Evolutionary conservation across 1,140 invertebrate species (phyloP), one percentile per base, ranked within the genome.

Genomic region (Drosophila watanabei): DNA sequence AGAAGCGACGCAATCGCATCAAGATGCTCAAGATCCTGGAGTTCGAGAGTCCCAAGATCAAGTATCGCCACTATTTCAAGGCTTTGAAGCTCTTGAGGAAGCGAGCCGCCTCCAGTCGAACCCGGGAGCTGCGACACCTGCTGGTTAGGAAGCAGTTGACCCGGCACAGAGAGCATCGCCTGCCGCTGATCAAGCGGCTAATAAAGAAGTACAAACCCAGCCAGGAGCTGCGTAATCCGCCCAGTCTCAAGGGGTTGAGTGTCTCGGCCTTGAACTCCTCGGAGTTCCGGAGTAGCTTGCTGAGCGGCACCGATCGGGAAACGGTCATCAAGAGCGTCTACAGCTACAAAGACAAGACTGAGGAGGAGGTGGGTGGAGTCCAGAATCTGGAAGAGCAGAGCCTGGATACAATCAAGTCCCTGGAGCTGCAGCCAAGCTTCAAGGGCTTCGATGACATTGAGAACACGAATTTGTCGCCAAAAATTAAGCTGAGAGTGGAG

Each of bases 361-460:
- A 79, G 7, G 46, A 37, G 11, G 46, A 37, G 45, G 18, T 10
- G 9, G 10, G 35, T 2, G 13, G 32, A 8, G 61, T 60, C 2
- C n/a, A 35, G 41, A 16, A 41, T 5, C 8, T 33, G 37, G 43
- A 58, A 37, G 46, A 39, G 28, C 48, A 62, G 37, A 30, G 58
- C 51, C 3, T 37, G 41, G 41, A 83, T 10, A 83, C 65, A 2
- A 83, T 63, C 5, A 8, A 70, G 8, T 89, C 86, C 2, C 64
- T 86, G 20, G 85, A 89, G 51, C 16, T 78, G 46, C 61, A 83
- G 62, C 60, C 58, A 20, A 75, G 61, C 51, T 90, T 90, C 41
- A 90, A 78, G 41, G 86, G 86, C 7, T 90, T 90, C 52, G 86
- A 90, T 37, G 86, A 90, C 48, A 49, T 82, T 9, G 87, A 90